Evolutionary conservation across 2,888 invertebrate species (phyloP), one percentile per base, ranked within the genome.

Genomic region (Andrena marginata): DNA sequence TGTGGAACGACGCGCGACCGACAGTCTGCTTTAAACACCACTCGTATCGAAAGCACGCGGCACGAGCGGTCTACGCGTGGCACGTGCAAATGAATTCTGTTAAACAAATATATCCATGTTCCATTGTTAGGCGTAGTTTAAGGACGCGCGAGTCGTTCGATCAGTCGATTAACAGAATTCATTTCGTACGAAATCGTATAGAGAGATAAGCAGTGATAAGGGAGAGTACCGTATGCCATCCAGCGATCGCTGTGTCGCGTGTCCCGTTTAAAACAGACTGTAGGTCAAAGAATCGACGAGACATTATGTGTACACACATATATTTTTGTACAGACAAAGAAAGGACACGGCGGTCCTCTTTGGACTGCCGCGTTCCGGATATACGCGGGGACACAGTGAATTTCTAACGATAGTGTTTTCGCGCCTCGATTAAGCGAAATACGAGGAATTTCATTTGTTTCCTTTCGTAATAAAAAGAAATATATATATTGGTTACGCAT

Each of bases 181-280:
- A 81, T 73, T 75, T 23, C 10, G 31, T 8, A 20, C n/a, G 49
- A 31, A 10, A 26, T 13, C 29, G 13, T 20, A 2, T 20, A 63
- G n/a, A 13, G 59, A 42, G 49, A 26, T 56, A 26, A 23, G 7
- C 23, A 23, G 60, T 49, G 67, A 48, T 60, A 42, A 13, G 20
- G 7, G 56, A 56, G 69, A 60, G 49, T 26, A 62, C 8, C 54
- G 51, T 64, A 67, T 71, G 67, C 70, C 62, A 62, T 75, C 42
- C 68, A 20, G 56, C 70, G 75, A 76, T 64, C 20, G 80, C 65
- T 80, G 78, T 78, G 83, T 68, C 88, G 85, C 80, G 54, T 84
- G 87, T 89, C 87, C 88, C 86, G 88, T 91, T 92, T 91, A 91
- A 91, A 91, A 91, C 91, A 91, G 89, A 90, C 90, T 92, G 91